A percentile compares a stretch with the other conserved stretches of the same genome.
Evolutionary conservation across 2,113 vertebrate genomes (phyloP).

Genomic region (Cygnus atratus): DNA sequence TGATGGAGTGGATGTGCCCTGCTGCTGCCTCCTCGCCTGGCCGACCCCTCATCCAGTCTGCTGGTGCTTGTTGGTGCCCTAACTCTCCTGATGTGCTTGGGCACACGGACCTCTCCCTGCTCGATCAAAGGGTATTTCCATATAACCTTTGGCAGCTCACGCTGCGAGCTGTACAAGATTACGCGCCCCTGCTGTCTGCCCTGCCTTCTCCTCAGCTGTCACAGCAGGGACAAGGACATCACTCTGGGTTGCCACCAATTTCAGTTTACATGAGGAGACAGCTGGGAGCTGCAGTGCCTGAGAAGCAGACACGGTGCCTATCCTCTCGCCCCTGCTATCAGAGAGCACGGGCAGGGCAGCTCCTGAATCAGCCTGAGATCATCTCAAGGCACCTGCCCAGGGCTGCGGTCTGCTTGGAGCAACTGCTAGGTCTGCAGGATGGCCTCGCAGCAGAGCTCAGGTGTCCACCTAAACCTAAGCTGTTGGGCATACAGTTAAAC

Average conservation of each 20-base stretch:
- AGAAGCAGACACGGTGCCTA: not conserved
- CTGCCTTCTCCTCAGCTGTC: not conserved
- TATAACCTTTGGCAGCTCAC: not conserved
- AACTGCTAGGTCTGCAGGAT: not conserved
- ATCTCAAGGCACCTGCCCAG: not conserved
- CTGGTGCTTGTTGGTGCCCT: not conserved
- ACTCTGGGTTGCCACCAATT: not conserved
- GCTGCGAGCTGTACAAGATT: not conserved
- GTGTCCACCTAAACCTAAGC: not conserved
- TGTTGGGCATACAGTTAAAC: not conserved
- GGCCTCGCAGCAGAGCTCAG: not conserved
- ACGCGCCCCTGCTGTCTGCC: fast-evolving
- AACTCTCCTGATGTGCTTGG: not conserved
- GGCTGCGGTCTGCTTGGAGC: not conserved
- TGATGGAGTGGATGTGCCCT: not conserved
- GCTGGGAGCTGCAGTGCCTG: not conserved
- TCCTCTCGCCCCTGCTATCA: not conserved
- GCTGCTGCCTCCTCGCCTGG: not conserved
- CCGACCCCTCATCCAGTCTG: not conserved
- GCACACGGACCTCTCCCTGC: not conserved
- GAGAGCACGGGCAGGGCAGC: not conserved
- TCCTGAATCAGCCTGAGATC: not conserved
- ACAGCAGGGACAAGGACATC: fast-evolving
- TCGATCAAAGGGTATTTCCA: not conserved
- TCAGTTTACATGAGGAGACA: not conserved